These are phyloP conservation scores for Ennomos fuscantarius DNA, from an alignment of 2,888 invertebrate species.

Conservation along the genomic window DNA sequence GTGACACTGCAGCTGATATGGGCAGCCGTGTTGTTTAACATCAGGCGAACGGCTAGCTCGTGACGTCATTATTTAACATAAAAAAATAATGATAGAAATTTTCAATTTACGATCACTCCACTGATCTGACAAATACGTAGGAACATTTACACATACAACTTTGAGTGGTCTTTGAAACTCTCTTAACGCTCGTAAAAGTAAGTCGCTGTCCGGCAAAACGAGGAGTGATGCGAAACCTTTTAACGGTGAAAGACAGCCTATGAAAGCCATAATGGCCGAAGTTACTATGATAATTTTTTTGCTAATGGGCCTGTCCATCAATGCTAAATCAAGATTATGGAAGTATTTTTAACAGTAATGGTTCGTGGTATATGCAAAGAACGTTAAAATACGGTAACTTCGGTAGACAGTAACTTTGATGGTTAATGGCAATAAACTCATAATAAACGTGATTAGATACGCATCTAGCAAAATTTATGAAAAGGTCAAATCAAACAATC, in stretches of 20 bases:
- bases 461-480: too few species aligned
- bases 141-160: slow-evolving; percentile 3
- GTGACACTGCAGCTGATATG: too few species aligned
- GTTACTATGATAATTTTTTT: slow-evolving; percentile 18
- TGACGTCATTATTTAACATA: too few species aligned
- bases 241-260: slow-evolving; percentile 6
- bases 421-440: too few species aligned
- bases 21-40: too few species aligned
- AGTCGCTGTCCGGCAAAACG: slow-evolving; percentile 18
- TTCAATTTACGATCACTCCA: too few species aligned
- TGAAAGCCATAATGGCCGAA: slow-evolving; percentile 14
- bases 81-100: too few species aligned
- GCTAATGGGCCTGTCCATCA: slow-evolving; percentile 25
- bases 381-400: too few species aligned
- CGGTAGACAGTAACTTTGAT: neutral
- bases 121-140: slow-evolving; percentile 1
- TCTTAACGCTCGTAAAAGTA: slow-evolving; percentile 18
- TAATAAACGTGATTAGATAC: too few species aligned
- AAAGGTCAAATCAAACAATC: too few species aligned
- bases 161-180: slow-evolving; percentile 11
- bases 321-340: slow-evolving; percentile 12
- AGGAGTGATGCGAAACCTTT: slow-evolving; percentile 11
- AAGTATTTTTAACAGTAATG: slow-evolving; percentile 1
- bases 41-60: too few species aligned
- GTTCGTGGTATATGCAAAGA: slow-evolving; percentile 1